These are phyloP conservation scores for Pseudomyrmex flavicornis DNA, from an alignment of 1,140 invertebrate species.

Conservation along the genomic window DNA sequence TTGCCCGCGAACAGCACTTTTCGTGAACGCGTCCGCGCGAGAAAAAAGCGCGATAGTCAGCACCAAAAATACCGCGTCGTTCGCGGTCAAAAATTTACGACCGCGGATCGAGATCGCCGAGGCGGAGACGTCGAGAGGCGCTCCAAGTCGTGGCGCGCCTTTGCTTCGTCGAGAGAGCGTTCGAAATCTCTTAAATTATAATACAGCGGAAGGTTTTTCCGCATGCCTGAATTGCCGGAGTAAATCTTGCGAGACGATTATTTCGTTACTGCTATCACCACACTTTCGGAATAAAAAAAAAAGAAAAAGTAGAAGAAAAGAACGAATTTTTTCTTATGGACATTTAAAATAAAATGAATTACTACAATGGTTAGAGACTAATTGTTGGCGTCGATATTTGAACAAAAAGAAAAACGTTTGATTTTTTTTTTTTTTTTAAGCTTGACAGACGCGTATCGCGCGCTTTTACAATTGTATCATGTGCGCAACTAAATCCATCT, in stretches of 20 bases:
- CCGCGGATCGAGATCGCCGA: slow-evolving; percentile 18
- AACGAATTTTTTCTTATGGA: too few species aligned
- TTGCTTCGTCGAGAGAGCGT: neutral
- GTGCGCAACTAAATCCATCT: slow-evolving; percentile 10
- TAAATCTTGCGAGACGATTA: neutral
- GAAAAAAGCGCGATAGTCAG: slow-evolving; percentile 43
- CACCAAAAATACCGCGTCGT: slow-evolving; percentile 19
- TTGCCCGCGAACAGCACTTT: slow-evolving; percentile 37
- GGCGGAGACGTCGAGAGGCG: slow-evolving; percentile 16
- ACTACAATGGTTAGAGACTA: too few species aligned
- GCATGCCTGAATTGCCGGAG: neutral
- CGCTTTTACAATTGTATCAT: neutral
- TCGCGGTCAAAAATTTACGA: slow-evolving; percentile 49
- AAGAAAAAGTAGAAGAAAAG: too few species aligned
- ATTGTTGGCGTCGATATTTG: too few species aligned
- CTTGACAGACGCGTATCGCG: neutral
- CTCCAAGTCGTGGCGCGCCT: slow-evolving; percentile 17
- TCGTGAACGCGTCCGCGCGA: slow-evolving; percentile 4
- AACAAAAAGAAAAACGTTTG: too few species aligned
- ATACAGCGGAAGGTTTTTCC: slow-evolving; percentile 24
- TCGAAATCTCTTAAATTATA: slow-evolving; percentile 32
- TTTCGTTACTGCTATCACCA: neutral
- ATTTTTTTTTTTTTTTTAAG: too few species aligned
- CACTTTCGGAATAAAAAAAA: neutral
- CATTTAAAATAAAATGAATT: too few species aligned